Base-by-base conservation (phyloP, 2,113 vertebrate species). In the Garra rufa region DNA sequence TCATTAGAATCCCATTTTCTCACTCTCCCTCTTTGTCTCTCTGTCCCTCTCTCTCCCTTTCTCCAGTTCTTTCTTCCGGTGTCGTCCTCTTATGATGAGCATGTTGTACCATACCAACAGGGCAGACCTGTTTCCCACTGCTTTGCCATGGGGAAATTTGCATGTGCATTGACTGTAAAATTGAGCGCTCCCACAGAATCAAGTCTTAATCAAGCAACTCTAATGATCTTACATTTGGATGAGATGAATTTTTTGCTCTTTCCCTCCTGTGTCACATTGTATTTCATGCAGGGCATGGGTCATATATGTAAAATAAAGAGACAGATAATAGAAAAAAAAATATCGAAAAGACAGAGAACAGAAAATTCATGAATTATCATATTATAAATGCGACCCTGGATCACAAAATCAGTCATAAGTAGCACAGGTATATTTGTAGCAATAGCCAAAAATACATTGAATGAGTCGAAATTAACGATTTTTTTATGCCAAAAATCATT, bases 161-260 rank as follows among this genome's bases (percentile, higher is more conserved):
- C 89, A 90, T 90, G 91, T 87, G 90, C 90, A 93, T 86, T 89
- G 89, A 92, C 86, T 93, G 91, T 93, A 92, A 92, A 93, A 94
- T 93, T 91, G 82, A 88, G n/a, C 81, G 85, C 86, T 92, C 91
- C 89, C 85, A 84, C 86, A 88, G 87, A 92, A 92, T 91, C 89
- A 89, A 88, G 86, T 88, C 85, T 90, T 91, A 92, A 92, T 89
- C 89, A 93, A 90, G 91, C 92, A 86, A 76, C 63, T 87, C 86
- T 94, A 90, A 93, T 91, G 88, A 89, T 90, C 90, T 85, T 87
- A 81, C 83, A 87, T 85, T 67, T 69, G 46, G 83, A 88, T 71
- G 46, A 87, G 84, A 87, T 88, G 85, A 79, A 85, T 77, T 85
- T 78, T 57, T 55, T 81, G 75, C 52, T 79, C 65, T 21, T 63